These are phyloP conservation scores for Orientallactaga bullata DNA, from an alignment of 2,113 vertebrate genomes.

Conservation along the genomic window DNA sequence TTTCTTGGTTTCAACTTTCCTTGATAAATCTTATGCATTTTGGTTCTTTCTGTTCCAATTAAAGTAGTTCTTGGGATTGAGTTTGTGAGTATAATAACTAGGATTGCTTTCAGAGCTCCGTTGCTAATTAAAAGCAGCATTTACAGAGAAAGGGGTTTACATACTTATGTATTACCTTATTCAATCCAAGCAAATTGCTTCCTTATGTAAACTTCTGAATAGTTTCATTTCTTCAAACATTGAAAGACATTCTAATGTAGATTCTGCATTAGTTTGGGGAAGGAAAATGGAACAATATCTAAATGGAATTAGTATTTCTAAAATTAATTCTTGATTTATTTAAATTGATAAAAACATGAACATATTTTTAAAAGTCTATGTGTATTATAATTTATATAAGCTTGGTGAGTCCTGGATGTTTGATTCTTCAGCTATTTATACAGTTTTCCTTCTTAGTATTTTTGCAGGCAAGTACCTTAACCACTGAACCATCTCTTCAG, in stretches of 20 bases:
- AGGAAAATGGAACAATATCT: constrained; percentile 62
- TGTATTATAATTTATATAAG: not conserved
- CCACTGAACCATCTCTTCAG: too few relatives aligned
- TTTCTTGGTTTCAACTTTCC: not conserved
- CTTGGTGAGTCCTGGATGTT: not conserved
- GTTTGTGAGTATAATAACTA: constrained; percentile 75
- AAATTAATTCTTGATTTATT: constrained; percentile 77
- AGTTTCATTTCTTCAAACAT: constrained; percentile 79
- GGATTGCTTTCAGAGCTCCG: constrained; percentile 75
- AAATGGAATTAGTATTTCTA: constrained; percentile 68
- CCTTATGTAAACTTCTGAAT: constrained; percentile 77
- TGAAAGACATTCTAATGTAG: constrained; percentile 71
- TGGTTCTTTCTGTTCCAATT: constrained; percentile 80
- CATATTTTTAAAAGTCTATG: not conserved
- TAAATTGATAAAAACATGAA: constrained; percentile 58
- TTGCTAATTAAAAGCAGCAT: constrained; percentile 82
- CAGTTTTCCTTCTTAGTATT: not conserved
- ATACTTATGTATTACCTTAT: constrained; percentile 77
- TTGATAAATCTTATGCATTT: constrained; percentile 76
- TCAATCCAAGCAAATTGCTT: constrained; percentile 80
- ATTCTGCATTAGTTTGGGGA: constrained; percentile 74
- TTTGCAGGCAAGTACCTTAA: too few relatives aligned
- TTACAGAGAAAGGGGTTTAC: constrained; percentile 79
- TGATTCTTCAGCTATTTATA: constrained; percentile 38
- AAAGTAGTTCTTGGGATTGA: constrained; percentile 74